Evolutionary conservation across 2,888 invertebrate species (phyloP).

Genomic region (Thereva nobilitata): DNA sequence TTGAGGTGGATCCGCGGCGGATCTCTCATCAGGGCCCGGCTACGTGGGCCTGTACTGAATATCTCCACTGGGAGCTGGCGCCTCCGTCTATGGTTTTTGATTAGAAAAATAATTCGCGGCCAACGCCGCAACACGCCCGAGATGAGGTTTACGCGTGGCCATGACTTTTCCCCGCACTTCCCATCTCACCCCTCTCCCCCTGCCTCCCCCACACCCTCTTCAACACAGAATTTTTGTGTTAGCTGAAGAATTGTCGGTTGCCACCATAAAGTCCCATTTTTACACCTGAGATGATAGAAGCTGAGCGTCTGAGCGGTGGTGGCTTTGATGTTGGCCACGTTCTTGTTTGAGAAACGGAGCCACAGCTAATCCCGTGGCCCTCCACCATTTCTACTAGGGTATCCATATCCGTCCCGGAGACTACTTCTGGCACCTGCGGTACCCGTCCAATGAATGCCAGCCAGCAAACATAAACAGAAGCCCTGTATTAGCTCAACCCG

Average conservation of each 20-base stretch:
- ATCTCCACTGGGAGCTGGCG: slow-evolving; percentile 22
- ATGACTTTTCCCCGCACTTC: too few relatives aligned
- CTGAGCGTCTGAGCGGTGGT: neutral
- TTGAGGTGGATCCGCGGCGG: slow-evolving; percentile 24
- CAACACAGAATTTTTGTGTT: neutral
- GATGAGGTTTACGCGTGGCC: too few relatives aligned
- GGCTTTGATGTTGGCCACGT: slow-evolving; percentile 1
- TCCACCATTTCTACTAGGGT: neutral
- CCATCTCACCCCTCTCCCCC: slow-evolving; percentile 5
- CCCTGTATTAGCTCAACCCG: slow-evolving; percentile 15
- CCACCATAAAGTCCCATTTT: neutral
- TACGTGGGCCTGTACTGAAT: slow-evolving; percentile 7
- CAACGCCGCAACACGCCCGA: neutral
- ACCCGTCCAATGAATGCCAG: slow-evolving; percentile 10
- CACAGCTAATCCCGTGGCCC: neutral
- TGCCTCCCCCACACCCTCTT: neutral
- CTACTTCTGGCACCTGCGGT: slow-evolving; percentile 1
- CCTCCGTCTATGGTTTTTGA: slow-evolving; percentile 23
- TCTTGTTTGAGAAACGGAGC: slow-evolving; percentile 6
- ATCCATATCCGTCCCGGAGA: neutral
- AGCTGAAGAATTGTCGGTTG: slow-evolving; percentile 22
- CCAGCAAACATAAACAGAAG: slow-evolving; percentile 29
- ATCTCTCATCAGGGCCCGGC: slow-evolving; percentile 23
- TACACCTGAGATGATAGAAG: slow-evolving; percentile 1
- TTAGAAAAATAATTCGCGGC: slow-evolving; percentile 34